Conservation (phyloP, 2,888 invertebrate species). For the Silvanus unidentatus region DNA sequence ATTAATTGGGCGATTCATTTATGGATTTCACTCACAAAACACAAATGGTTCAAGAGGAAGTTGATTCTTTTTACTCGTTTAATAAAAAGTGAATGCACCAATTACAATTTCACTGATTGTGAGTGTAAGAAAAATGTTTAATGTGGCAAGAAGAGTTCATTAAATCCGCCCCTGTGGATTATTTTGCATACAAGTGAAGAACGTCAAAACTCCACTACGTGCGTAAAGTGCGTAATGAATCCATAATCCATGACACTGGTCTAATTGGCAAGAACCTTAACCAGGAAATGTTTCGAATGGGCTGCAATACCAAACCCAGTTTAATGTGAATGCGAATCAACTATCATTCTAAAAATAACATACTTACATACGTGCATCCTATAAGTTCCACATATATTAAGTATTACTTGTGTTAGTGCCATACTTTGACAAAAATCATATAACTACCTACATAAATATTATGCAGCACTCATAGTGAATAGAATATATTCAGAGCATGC, state of each 20-base stretch:
- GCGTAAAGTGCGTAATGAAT: constrained; percentile 30
- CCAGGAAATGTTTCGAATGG: constrained; percentile 30
- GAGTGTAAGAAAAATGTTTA: no score
- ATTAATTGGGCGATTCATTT: no score
- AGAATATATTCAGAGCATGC: no score
- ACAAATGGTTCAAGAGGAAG: no score
- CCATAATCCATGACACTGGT: constrained; percentile 36
- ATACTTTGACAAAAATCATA: constrained; percentile 19
- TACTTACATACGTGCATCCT: constrained; percentile 21
- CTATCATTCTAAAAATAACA: constrained; percentile 20
- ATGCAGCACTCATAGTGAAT: no score
- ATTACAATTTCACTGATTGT: no score
- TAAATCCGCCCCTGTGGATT: constrained; percentile 1
- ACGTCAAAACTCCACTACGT: constrained; percentile 21
- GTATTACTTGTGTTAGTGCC: constrained; percentile 24
- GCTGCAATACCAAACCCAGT: constrained; percentile 15
- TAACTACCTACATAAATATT: no score
- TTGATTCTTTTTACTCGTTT: no score
- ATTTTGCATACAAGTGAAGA: constrained; percentile 8
- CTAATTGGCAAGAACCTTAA: constrained; percentile 35
- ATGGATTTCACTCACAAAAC: no score
- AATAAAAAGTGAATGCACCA: no score
- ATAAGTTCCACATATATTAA: constrained; percentile 10
- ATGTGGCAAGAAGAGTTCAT: no score
- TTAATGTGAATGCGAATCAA: constrained; percentile 11